These are phyloP conservation scores for Halcyon malimbica DNA, from an alignment of 2,113 vertebrate species.

Conservation along the genomic window DNA sequence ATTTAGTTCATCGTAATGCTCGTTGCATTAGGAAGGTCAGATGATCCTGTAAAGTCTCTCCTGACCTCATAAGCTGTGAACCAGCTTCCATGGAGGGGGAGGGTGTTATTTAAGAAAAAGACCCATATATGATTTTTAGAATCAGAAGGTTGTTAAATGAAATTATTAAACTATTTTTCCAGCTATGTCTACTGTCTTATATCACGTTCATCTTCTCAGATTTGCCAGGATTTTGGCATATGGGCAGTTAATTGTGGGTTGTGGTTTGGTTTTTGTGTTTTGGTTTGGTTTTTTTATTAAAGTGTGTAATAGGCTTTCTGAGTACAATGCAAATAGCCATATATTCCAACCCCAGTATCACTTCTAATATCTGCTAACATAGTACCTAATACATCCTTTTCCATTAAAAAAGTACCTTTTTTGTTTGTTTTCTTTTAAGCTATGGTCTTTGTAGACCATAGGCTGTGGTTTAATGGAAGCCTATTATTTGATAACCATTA, in stretches of 20 bases:
- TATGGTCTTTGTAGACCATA: neutral
- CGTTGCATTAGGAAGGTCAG: neutral
- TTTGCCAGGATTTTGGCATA: neutral
- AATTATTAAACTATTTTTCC: neutral
- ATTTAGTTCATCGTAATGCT: neutral
- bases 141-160: neutral
- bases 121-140: neutral
- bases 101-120: neutral
- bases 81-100: neutral
- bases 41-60: neutral
- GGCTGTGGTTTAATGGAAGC: accelerated
- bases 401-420: neutral
- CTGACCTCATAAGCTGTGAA: neutral
- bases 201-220: neutral
- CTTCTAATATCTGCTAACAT: neutral
- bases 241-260: neutral
- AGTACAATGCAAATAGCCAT: neutral
- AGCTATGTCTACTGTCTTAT: neutral
- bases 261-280: no score
- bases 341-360: neutral
- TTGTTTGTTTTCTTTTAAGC: neutral
- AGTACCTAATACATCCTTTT: neutral
- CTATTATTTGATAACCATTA: neutral
- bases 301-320: neutral
- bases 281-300: neutral